phyloP scores from a whole-genome alignment of 35 echinoderm and acorn worm genomes.

The Chiridota heheva region DNA sequence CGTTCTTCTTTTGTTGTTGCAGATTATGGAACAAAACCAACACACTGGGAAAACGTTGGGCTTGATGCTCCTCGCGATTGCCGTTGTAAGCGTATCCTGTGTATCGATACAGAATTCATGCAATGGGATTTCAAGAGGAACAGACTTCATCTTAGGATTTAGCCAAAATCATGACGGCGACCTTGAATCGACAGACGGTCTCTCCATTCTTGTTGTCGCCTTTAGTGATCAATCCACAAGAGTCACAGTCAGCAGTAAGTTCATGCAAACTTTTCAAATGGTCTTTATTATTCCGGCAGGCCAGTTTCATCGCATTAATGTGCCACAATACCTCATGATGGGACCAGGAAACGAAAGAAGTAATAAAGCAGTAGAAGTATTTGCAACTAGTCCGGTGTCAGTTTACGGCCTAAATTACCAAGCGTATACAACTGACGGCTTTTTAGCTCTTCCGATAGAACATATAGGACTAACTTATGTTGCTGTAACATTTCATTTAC shows the following conservation, averaged over 20 bases:
- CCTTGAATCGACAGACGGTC: neutral
- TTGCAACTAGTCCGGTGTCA: slow-evolving; percentile 52
- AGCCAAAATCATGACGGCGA: neutral
- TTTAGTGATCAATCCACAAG: slow-evolving; percentile 41
- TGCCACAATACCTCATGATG: slow-evolving; percentile 47
- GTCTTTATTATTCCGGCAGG: slow-evolving; percentile 18
- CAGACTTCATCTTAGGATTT: slow-evolving; percentile 1
- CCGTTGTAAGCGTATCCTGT: too few species aligned
- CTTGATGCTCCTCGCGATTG: too few species aligned
- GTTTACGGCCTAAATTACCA: slow-evolving; percentile 64
- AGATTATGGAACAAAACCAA: too few species aligned
- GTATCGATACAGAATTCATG: neutral
- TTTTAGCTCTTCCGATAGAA: slow-evolving; percentile 52
- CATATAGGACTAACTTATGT: slow-evolving; percentile 51
- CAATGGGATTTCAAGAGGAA: slow-evolving; percentile 23
- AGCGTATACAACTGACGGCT: slow-evolving; percentile 53
- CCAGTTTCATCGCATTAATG: slow-evolving; percentile 8
- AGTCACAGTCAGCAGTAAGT: slow-evolving; percentile 65
- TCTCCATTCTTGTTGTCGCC: slow-evolving; percentile 17
- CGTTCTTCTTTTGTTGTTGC: too few species aligned
- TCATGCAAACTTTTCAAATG: slow-evolving; percentile 13
- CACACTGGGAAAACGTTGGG: too few species aligned
- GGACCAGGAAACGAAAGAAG: slow-evolving; percentile 20
- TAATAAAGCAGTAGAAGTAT: slow-evolving; percentile 29
- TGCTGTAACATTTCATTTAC: slow-evolving; percentile 37